Conservation (phyloP, 2,113 vertebrate species). For the Gopherus flavomarginatus region DNA sequence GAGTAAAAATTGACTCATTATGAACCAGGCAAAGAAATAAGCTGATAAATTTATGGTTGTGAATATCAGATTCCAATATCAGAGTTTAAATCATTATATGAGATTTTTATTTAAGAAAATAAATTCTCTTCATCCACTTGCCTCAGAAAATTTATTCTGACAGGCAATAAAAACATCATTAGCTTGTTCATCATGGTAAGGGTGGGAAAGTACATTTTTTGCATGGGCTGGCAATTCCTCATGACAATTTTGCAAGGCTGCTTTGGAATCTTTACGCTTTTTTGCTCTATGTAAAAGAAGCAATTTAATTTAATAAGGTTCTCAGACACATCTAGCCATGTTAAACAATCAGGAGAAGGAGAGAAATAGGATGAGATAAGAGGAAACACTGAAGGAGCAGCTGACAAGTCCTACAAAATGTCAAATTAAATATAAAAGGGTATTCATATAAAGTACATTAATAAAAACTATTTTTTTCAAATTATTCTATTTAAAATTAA, state of each 20-base stretch:
- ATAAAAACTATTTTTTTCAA: not conserved
- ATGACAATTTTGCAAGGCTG: slow-evolving; percentile 30
- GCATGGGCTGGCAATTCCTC: not conserved
- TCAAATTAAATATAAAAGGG: not conserved
- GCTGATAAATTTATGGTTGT: not conserved
- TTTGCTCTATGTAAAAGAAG: slow-evolving; percentile 48
- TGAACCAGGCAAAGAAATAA: not conserved
- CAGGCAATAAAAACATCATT: not conserved
- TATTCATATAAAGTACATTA: not conserved
- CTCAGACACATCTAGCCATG: slow-evolving; percentile 1
- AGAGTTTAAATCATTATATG: not conserved
- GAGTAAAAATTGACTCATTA: not conserved
- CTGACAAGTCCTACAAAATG: slow-evolving; percentile 13
- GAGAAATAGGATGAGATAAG: slow-evolving; percentile 54
- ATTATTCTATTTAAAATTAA: not conserved
- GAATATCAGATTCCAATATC: not conserved
- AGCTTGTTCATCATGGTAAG: not conserved
- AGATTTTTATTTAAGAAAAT: not conserved
- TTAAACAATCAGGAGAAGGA: slow-evolving; percentile 52
- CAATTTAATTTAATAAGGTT: slow-evolving; percentile 65
- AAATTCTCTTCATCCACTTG: not conserved
- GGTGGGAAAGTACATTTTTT: slow-evolving; percentile 24
- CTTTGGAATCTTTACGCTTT: slow-evolving; percentile 19
- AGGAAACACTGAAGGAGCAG: slow-evolving; percentile 15
- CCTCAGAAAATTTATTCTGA: not conserved